A percentile compares a stretch with the other conserved stretches of the same genome.
Evolutionary conservation across 1,140 invertebrate species (phyloP).

Genomic region (Pseudomyrmex concolor): DNA sequence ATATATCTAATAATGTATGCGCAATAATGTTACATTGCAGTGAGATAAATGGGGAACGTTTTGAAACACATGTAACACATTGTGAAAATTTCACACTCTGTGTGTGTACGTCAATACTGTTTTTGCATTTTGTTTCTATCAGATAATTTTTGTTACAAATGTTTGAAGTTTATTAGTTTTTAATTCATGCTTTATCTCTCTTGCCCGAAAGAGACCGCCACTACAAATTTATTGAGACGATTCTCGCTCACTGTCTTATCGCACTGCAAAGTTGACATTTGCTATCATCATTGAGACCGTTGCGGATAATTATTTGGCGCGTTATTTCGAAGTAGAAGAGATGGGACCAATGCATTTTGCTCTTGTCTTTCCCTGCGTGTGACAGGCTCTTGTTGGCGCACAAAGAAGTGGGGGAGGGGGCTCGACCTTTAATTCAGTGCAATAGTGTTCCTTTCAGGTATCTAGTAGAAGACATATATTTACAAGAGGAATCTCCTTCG

Average conservation of each 20-base stretch:
- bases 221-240: neutral
- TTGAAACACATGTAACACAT: neutral
- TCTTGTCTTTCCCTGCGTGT: conserved; percentile 63
- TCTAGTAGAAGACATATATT: conserved; percentile 70
- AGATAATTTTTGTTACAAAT: no score
- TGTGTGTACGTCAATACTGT: no score
- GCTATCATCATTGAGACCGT: conserved; percentile 9
- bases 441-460: conserved; percentile 72
- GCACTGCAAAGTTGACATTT: neutral
- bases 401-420: conserved; percentile 78
- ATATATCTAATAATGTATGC: neutral
- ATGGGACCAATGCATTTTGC: conserved; percentile 24
- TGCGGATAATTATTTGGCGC: neutral
- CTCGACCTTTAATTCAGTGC: conserved; percentile 83
- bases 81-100: no score
- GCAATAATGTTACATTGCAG: conserved; percentile 16
- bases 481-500: conserved; percentile 48
- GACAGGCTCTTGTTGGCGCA: conserved; percentile 83
- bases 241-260: neutral
- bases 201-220: no score
- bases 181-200: no score
- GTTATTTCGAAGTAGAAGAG: neutral
- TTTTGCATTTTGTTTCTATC: no score
- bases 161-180: no score
- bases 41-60: conserved; percentile 2